Conservation (phyloP, 2,888 invertebrate genomes). For the Bugulina stolonifera region DNA sequence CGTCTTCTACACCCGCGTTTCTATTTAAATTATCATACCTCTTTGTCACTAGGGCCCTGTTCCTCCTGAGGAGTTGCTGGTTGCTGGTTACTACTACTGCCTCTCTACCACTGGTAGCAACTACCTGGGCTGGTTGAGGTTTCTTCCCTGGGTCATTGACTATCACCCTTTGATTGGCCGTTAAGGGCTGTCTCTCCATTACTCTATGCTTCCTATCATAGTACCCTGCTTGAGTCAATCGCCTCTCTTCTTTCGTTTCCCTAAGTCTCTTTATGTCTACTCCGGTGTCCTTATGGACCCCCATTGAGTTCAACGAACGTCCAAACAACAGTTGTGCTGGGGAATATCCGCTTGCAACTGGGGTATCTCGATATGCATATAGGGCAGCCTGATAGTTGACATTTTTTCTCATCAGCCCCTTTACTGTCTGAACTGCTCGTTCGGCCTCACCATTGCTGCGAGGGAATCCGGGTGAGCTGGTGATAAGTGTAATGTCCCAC, state of each 20-base stretch:
- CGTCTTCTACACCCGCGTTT: too few species aligned
- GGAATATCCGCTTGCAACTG: too few species aligned
- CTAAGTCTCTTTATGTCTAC: background rate
- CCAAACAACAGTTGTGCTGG: background rate
- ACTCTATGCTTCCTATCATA: background rate
- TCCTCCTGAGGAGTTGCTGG: background rate
- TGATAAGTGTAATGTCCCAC: constrained; percentile 14
- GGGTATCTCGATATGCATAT: background rate
- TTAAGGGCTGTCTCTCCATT: background rate
- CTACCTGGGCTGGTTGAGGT: background rate
- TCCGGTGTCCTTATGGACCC: background rate
- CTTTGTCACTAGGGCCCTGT: background rate
- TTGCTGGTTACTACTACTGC: background rate
- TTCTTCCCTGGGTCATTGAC: background rate
- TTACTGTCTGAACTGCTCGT: constrained; percentile 3
- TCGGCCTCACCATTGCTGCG: constrained; percentile 23
- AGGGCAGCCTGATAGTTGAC: background rate
- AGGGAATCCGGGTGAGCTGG: background rate
- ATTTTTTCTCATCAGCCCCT: background rate
- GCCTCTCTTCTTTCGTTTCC: background rate
- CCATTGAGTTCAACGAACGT: background rate
- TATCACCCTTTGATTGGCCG: background rate
- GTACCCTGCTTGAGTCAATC: background rate
- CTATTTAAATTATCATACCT: too few species aligned
- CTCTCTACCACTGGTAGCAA: background rate